phyloP scores from a whole-genome alignment of 2,888 invertebrate genomes.

The Microctonus aethiopoides region DNA sequence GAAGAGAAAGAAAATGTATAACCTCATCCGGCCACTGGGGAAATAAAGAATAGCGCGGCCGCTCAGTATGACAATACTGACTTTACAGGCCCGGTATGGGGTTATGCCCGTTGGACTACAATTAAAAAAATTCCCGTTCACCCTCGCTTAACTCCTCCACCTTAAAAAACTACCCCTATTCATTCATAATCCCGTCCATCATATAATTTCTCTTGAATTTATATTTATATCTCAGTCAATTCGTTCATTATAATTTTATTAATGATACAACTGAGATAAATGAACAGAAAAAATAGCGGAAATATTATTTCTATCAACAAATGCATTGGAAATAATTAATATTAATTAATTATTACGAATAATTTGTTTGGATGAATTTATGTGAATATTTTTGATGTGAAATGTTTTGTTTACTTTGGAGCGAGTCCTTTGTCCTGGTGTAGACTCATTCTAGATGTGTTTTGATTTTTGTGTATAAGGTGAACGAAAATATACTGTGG shows the following conservation, averaged over 20 bases:
- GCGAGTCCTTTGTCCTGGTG: too few species aligned
- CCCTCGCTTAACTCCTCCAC: slow-evolving; percentile 55
- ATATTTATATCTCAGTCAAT: not conserved
- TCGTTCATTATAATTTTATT: slow-evolving; percentile 55
- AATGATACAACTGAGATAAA: slow-evolving; percentile 50
- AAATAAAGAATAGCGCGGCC: slow-evolving; percentile 65
- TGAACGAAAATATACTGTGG: too few species aligned
- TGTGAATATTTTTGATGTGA: too few species aligned
- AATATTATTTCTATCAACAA: too few species aligned
- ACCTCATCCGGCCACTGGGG: slow-evolving; percentile 67
- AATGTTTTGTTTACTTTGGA: too few species aligned
- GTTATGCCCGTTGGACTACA: slow-evolving; percentile 60
- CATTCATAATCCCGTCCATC: slow-evolving; percentile 8
- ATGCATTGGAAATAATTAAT: too few species aligned
- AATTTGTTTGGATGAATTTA: too few species aligned
- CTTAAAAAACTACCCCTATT: slow-evolving; percentile 28
- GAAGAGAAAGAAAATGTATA: slow-evolving; percentile 63
- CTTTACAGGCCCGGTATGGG: slow-evolving; percentile 51
- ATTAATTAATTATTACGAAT: too few species aligned
- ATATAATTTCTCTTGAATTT: not conserved
- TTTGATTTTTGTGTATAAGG: not conserved
- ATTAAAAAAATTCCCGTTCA: slow-evolving; percentile 63
- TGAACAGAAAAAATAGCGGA: slow-evolving; percentile 17
- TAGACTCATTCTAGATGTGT: too few species aligned
- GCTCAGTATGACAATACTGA: slow-evolving; percentile 62